phyloP scores from a whole-genome alignment of 2,888 invertebrate species.

The Eupithecia pulchellata region DNA sequence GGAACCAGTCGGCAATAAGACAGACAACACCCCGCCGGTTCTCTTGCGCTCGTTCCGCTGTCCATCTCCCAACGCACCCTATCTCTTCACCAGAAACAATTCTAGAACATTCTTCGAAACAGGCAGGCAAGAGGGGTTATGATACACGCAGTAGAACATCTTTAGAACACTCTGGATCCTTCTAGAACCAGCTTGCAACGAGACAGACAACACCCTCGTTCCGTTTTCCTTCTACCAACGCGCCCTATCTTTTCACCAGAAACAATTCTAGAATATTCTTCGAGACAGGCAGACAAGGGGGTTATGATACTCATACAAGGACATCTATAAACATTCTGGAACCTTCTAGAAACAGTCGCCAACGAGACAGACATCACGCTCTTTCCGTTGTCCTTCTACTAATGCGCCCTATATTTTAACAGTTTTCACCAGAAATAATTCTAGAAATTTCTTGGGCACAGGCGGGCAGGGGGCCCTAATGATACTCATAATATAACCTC shows the following conservation, averaged over 20 bases:
- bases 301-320: slow-evolving; percentile 31
- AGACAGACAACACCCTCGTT: slow-evolving; percentile 84
- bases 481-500: too few relatives aligned
- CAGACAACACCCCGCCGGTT: slow-evolving; percentile 80
- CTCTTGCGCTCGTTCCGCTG: slow-evolving; percentile 87
- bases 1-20: slow-evolving; percentile 89
- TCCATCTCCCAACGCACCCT: slow-evolving; percentile 85
- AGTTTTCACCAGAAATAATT: slow-evolving; percentile 84
- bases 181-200: slow-evolving; percentile 88
- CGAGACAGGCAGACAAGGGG: slow-evolving; percentile 65
- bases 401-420: slow-evolving; percentile 88
- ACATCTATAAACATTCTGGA: slow-evolving; percentile 50
- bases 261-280: slow-evolving; percentile 76
- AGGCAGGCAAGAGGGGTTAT: slow-evolving; percentile 65
- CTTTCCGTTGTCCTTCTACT: slow-evolving; percentile 86
- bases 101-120: slow-evolving; percentile 61
- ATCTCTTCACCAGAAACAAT: slow-evolving; percentile 88
- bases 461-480: too few relatives aligned
- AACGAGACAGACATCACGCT: slow-evolving; percentile 78
- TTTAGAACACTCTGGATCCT: slow-evolving; percentile 71
- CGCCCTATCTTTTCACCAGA: slow-evolving; percentile 88
- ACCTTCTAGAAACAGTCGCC: slow-evolving; percentile 86
- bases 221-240: slow-evolving; percentile 83
- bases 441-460: too few relatives aligned
- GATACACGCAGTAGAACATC: slow-evolving; percentile 13